These are phyloP conservation scores for Spinibarbus caldwelli DNA, from an alignment of 2,797 vertebrate species.

Conservation along the genomic window DNA sequence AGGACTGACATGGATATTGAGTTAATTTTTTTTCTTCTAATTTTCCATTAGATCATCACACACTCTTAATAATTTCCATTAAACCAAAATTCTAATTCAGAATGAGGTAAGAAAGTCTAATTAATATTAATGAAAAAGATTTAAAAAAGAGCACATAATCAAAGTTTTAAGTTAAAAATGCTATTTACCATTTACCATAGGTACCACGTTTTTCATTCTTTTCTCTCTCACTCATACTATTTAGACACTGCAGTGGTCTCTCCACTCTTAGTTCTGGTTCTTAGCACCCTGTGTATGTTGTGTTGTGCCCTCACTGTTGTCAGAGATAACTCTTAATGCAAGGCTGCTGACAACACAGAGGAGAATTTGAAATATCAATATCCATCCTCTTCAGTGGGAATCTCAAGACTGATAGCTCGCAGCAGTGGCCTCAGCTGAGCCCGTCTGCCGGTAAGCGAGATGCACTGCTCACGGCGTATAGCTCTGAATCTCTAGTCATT, in stretches of 20 bases:
- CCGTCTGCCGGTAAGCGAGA: conserved; percentile 41
- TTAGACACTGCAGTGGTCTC: conserved; percentile 9
- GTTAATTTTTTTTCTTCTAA: background rate
- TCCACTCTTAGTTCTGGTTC: conserved; percentile 13
- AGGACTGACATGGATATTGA: background rate
- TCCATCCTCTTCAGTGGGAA: conserved; percentile 41
- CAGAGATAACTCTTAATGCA: conserved; percentile 45
- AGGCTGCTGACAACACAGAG: conserved; percentile 41
- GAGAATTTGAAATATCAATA: conserved; percentile 52
- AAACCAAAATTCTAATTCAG: background rate
- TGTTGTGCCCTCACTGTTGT: conserved; percentile 30
- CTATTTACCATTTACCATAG: background rate
- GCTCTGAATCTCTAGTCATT: conserved; percentile 51
- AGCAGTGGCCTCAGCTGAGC: conserved; percentile 54
- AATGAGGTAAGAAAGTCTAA: background rate
- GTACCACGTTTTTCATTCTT: background rate
- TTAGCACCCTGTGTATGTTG: conserved; percentile 37
- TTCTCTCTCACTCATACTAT: background rate
- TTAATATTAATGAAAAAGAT: background rate
- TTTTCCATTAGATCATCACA: background rate
- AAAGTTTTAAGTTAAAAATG: background rate
- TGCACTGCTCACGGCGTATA: conserved; percentile 34
- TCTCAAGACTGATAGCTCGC: conserved; percentile 50
- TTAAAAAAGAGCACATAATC: background rate
- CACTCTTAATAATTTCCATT: background rate